Evolutionary conservation across 2,113 vertebrate genomes (phyloP).

Genomic region (Anguilla rostrata): DNA sequence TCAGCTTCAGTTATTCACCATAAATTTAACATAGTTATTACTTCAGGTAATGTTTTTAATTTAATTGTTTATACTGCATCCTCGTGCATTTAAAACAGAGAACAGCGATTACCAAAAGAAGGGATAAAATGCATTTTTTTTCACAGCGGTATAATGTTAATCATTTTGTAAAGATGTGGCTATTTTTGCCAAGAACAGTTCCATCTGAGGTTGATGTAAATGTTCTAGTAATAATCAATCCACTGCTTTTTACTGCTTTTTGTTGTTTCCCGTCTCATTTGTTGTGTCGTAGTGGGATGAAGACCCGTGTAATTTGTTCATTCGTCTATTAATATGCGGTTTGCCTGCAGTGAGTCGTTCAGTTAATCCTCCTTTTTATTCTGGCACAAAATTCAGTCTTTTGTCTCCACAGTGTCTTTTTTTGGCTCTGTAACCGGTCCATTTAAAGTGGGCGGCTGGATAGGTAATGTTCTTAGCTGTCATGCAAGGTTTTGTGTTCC

Average conservation of each 20-base stretch:
- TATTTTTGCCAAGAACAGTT: background rate
- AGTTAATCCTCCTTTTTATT: background rate
- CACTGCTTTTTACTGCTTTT: background rate
- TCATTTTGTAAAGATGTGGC: background rate
- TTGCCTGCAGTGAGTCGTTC: background rate
- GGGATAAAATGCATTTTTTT: background rate
- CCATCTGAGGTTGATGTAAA: background rate
- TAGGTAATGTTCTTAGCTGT: background rate
- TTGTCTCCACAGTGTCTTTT: background rate
- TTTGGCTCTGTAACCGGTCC: background rate
- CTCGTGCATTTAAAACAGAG: background rate
- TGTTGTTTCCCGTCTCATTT: background rate
- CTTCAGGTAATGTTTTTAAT: background rate
- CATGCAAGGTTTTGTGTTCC: background rate
- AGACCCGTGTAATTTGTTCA: background rate
- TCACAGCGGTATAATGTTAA: background rate
- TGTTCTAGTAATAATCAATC: background rate
- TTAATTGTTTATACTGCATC: background rate
- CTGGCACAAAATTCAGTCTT: background rate
- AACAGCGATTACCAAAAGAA: background rate
- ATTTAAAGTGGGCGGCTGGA: background rate
- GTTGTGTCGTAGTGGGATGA: background rate
- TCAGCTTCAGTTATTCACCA: background rate
- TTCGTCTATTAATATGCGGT: slow-evolving; percentile 12
- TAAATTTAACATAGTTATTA: background rate